Percentiles rank a stretch among this genome's conserved stretches.
These are phyloP conservation scores for Hydra vulgaris DNA, from an alignment of 30 jellyfish, hydroid and myxozoan genomes.

Conservation along the genomic window DNA sequence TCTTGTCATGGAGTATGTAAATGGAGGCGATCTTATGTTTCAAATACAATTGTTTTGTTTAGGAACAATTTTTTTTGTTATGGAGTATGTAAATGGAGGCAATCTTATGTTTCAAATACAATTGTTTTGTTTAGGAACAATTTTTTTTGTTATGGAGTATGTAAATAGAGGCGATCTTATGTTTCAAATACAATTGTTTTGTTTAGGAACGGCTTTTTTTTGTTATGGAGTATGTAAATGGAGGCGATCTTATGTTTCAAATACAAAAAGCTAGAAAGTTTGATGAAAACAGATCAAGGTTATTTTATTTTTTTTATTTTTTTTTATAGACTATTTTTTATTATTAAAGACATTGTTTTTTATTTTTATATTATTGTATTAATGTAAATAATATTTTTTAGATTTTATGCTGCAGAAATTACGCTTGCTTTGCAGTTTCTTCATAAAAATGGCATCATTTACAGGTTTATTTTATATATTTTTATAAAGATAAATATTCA, in stretches of 20 bases:
- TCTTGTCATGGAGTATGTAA: constrained; percentile 93
- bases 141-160: constrained; percentile 90
- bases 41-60: constrained; percentile 63
- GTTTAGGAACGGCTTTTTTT: constrained; percentile 87
- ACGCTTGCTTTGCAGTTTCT: constrained; percentile 92
- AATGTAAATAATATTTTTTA: neutral
- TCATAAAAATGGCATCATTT: constrained; percentile 77
- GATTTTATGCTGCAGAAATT: constrained; percentile 97
- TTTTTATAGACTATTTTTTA: neutral
- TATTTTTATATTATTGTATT: too few relatives aligned
- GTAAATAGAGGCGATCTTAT: constrained; percentile 97
- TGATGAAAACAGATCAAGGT: constrained; percentile 93
- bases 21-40: constrained; percentile 98
- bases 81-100: constrained; percentile 98
- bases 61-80: constrained; percentile 87
- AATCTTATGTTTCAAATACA: constrained; percentile 95
- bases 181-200: constrained; percentile 62
- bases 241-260: constrained; percentile 98
- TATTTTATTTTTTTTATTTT: neutral
- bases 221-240: constrained; percentile 97
- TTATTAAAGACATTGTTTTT: too few relatives aligned
- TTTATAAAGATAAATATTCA: neutral
- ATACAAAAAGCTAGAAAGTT: constrained; percentile 89
- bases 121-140: constrained; percentile 58
- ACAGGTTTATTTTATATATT: constrained; percentile 44